A percentile compares a stretch with the other conserved stretches of the same genome.
These are phyloP conservation scores for Argyresthia albistria DNA, from an alignment of 2,888 invertebrate genomes.

Conservation along the genomic window DNA sequence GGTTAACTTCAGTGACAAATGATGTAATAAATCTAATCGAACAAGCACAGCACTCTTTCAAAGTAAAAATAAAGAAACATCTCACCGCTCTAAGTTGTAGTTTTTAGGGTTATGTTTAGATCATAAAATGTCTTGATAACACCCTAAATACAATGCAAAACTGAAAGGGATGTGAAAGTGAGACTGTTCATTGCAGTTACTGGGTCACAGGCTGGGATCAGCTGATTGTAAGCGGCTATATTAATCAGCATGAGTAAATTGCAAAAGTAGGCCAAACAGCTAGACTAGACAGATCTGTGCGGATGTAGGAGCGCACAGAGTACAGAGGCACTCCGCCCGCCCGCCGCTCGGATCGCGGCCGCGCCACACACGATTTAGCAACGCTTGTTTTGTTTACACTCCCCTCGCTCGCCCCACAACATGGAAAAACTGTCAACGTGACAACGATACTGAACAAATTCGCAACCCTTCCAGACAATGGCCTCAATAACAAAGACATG, in stretches of 20 bases:
- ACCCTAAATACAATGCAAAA: too few species aligned
- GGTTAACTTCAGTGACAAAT: too few species aligned
- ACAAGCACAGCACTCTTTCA: too few species aligned
- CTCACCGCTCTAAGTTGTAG: too few species aligned
- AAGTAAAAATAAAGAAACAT: too few species aligned
- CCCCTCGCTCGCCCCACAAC: conserved; percentile 29
- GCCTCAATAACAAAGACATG: conserved; percentile 64
- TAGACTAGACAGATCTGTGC: conserved; percentile 37
- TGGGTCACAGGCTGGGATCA: conserved; percentile 49
- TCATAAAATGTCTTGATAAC: not conserved
- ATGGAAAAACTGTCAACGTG: conserved; percentile 40
- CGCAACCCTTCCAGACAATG: conserved; percentile 34
- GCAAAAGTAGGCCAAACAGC: conserved; percentile 67
- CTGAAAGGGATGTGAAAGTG: conserved; percentile 5
- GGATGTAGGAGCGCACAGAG: conserved; percentile 16
- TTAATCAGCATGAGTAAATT: conserved; percentile 57
- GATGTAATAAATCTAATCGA: too few species aligned
- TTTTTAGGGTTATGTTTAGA: conserved; percentile 1
- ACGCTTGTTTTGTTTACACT: conserved; percentile 45
- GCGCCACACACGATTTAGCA: conserved; percentile 24
- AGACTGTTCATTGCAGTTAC: conserved; percentile 28
- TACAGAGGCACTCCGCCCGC: conserved; percentile 27
- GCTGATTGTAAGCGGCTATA: conserved; percentile 66
- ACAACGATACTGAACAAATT: conserved; percentile 34
- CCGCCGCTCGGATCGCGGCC: conserved; percentile 30